phyloP scores from a whole-genome alignment of 1,140 invertebrate genomes.

The Acromyrmex charruanus region DNA sequence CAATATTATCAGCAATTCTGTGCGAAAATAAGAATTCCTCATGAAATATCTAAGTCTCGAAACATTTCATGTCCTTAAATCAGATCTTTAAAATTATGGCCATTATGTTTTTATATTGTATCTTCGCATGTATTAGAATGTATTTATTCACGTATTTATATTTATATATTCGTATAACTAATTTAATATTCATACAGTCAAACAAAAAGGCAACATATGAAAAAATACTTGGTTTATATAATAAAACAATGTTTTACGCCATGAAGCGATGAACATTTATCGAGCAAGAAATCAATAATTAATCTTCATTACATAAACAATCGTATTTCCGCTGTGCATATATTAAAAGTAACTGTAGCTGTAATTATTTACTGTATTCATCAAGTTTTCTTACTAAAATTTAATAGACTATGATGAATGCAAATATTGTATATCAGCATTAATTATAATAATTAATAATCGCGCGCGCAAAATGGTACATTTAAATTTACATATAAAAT shows the following conservation, averaged over 20 bases:
- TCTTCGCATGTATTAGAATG: neutral
- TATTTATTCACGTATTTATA: neutral
- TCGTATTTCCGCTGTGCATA: neutral
- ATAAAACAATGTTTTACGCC: slow-evolving; percentile 1
- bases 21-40: neutral
- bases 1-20: neutral
- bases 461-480: neutral
- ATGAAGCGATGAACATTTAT: neutral
- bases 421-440: slow-evolving; percentile 11
- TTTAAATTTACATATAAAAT: neutral
- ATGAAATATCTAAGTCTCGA: neutral
- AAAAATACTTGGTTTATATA: neutral
- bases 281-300: slow-evolving; percentile 22
- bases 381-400: neutral
- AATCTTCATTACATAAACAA: neutral
- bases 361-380: neutral
- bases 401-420: neutral
- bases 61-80: too few species aligned
- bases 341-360: slow-evolving; percentile 11
- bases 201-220: neutral
- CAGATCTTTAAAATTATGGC: too few species aligned
- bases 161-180: neutral
- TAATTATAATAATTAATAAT: slow-evolving; percentile 22
- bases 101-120: too few species aligned
- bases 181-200: neutral